A percentile compares a stretch with the other conserved stretches of the same genome.
phyloP scores from a whole-genome alignment of 2,888 invertebrate genomes.

The Coremacera marginata region DNA sequence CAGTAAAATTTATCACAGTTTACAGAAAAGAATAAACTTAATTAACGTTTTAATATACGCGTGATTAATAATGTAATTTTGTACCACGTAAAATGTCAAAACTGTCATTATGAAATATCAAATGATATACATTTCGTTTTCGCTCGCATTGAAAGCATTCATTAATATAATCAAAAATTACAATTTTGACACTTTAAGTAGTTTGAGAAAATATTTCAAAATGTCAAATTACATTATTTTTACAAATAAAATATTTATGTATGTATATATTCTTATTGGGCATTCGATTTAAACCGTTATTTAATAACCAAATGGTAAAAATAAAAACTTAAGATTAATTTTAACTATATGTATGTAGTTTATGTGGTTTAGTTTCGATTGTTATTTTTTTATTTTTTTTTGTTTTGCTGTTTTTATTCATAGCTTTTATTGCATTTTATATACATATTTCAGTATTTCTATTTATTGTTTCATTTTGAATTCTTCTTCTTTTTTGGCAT shows the following conservation, averaged over 20 bases:
- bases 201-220: background rate
- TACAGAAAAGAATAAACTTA: conserved; percentile 52
- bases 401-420: conserved; percentile 24
- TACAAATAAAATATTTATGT: background rate
- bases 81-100: background rate
- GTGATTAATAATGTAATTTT: background rate
- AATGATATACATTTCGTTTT: conserved; percentile 21
- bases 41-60: conserved; percentile 25
- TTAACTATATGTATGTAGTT: conserved; percentile 26
- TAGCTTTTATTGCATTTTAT: conserved; percentile 30
- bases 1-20: conserved; percentile 59
- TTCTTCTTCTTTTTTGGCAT: conserved; percentile 58
- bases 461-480: conserved; percentile 34
- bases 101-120: conserved; percentile 13
- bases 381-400: conserved; percentile 29
- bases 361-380: conserved; percentile 28
- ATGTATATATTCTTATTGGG: background rate
- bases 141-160: conserved; percentile 36
- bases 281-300: background rate
- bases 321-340: conserved; percentile 19
- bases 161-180: background rate
- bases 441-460: conserved; percentile 12
- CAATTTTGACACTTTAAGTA: background rate
- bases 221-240: background rate
- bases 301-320: conserved; percentile 24